Evolutionary conservation across 2,113 vertebrate species (phyloP).

Genomic region (Phyllostomus discolor): DNA sequence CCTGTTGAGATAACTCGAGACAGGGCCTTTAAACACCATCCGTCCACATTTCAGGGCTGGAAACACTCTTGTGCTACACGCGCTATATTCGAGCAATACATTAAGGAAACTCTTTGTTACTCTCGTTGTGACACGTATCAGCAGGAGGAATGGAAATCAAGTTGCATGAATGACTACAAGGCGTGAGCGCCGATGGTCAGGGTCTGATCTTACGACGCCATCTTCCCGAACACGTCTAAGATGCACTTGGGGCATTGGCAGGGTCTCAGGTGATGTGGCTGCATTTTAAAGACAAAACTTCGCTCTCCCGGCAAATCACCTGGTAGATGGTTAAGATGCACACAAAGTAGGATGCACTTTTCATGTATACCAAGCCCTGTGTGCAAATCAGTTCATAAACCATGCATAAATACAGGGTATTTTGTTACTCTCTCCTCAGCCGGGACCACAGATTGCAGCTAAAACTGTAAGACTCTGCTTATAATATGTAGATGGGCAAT

Average conservation of each 20-base stretch:
- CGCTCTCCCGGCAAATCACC: constrained; percentile 48
- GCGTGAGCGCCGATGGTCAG: background rate
- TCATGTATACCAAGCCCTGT: constrained; percentile 57
- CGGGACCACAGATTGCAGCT: constrained; percentile 54
- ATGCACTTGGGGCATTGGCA: background rate
- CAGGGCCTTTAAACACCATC: constrained; percentile 59
- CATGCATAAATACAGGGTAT: constrained; percentile 69
- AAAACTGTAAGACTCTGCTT: constrained; percentile 45
- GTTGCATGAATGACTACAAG: constrained; percentile 1
- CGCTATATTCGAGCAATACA: constrained; percentile 38
- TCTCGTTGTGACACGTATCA: constrained; percentile 42
- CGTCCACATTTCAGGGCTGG: constrained; percentile 66
- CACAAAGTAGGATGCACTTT: constrained; percentile 44
- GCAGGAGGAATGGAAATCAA: constrained; percentile 54
- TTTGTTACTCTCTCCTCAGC: constrained; percentile 64
- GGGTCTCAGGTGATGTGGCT: background rate
- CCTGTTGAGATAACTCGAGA: constrained; percentile 73
- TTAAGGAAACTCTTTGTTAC: constrained; percentile 66
- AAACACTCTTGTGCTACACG: constrained; percentile 50
- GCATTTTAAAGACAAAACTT: constrained; percentile 40
- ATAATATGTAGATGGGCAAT: constrained; percentile 60
- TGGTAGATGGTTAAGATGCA: constrained; percentile 43
- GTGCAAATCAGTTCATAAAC: constrained; percentile 45
- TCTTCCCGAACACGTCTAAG: constrained; percentile 45
- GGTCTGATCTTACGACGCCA: constrained; percentile 35